phyloP scores from a whole-genome alignment of 2,113 vertebrate genomes.

The Sclerurus mexicanus region DNA sequence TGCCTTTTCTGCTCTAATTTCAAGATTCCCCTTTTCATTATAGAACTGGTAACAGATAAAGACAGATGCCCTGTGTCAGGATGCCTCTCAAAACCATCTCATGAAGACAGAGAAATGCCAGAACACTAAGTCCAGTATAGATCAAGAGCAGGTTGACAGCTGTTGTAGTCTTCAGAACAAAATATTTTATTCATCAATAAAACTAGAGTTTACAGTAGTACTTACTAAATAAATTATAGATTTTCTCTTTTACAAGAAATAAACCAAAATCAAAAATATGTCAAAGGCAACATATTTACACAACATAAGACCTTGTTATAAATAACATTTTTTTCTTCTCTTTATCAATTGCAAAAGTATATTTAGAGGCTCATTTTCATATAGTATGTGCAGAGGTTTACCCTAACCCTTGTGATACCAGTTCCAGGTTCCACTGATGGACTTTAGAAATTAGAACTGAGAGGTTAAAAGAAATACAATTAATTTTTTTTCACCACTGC shows the following conservation, averaged over 20 bases:
- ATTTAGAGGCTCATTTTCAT: conserved; percentile 72
- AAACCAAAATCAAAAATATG: conserved; percentile 84
- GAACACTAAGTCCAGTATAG: not conserved
- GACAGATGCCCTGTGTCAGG: not conserved
- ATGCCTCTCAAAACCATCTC: not conserved
- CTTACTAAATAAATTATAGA: conserved; percentile 93
- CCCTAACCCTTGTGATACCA: conserved; percentile 55
- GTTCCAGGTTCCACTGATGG: conserved; percentile 45
- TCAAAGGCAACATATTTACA: conserved; percentile 81
- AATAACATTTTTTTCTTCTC: conserved; percentile 70
- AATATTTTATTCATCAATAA: conserved; percentile 86
- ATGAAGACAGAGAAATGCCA: not conserved
- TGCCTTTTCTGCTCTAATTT: not conserved
- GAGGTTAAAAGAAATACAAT: conserved; percentile 34
- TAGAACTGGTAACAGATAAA: not conserved
- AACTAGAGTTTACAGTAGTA: conserved; percentile 85
- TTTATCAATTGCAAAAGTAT: conserved; percentile 73
- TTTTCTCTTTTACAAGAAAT: conserved; percentile 82
- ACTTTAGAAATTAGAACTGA: conserved; percentile 57
- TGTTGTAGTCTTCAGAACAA: conserved; percentile 78
- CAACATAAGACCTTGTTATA: conserved; percentile 81
- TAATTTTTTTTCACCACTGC: conserved; percentile 66
- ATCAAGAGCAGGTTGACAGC: not conserved
- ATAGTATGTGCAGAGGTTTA: conserved; percentile 58
- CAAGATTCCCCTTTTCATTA: not conserved